Percentiles rank a stretch among this genome's conserved stretches.
Evolutionary conservation across 2,888 invertebrate species (phyloP).

Genomic region (Andrena flavipes): DNA sequence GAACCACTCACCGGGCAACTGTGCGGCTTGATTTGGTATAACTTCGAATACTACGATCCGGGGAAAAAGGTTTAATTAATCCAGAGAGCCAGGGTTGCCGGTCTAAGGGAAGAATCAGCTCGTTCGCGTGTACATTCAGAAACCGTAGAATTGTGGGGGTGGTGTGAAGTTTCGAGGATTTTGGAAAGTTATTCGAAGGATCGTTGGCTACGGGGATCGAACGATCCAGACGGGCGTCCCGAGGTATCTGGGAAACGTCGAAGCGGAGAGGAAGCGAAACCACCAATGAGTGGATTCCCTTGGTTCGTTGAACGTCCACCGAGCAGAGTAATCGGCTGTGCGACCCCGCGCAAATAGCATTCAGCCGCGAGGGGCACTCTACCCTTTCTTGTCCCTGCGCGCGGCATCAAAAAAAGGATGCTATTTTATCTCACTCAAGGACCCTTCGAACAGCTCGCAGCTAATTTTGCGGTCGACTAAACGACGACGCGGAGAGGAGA

Average conservation of each 20-base stretch:
- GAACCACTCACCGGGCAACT: conserved; percentile 18
- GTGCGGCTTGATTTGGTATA: conserved; percentile 31
- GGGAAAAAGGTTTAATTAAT: conserved; percentile 49
- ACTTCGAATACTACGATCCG: background rate
- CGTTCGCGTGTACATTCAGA: no score
- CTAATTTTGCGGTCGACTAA: conserved; percentile 78
- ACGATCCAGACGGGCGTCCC: conserved; percentile 3
- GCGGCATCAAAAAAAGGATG: conserved; percentile 67
- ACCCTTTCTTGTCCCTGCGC: conserved; percentile 62
- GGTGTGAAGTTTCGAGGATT: background rate
- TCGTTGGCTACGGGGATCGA: background rate
- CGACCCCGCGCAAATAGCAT: conserved; percentile 70
- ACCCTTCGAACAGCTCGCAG: conserved; percentile 70
- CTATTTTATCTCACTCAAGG: conserved; percentile 72
- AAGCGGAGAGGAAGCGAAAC: conserved; percentile 59
- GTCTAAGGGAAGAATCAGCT: background rate
- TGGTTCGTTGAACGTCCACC: conserved; percentile 54
- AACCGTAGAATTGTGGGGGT: background rate
- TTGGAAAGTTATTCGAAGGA: background rate
- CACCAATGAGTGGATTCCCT: conserved; percentile 54
- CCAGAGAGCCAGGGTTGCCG: background rate
- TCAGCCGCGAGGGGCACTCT: conserved; percentile 66
- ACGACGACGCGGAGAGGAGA: conserved; percentile 62
- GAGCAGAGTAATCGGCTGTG: conserved; percentile 66
- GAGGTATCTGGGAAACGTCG: conserved; percentile 39